Evolutionary conservation across 2,797 vertebrate species (phyloP).

Genomic region (Siniperca scherzeri): DNA sequence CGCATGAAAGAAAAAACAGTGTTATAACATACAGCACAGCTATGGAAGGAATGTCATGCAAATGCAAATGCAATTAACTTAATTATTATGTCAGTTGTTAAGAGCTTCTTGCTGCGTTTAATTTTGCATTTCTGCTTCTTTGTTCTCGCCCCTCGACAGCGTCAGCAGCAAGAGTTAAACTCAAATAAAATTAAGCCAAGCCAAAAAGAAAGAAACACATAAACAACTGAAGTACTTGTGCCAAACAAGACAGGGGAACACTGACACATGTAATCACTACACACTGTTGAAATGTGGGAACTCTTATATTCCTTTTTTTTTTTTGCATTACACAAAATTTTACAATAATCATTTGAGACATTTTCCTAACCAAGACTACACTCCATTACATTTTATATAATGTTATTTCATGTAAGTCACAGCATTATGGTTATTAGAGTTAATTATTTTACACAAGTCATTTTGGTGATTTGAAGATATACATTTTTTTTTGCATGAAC

Average conservation of each 20-base stretch:
- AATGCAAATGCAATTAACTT: too few species aligned
- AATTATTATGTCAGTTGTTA: not conserved
- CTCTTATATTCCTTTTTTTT: not conserved
- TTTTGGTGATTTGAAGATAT: not conserved
- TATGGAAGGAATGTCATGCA: too few species aligned
- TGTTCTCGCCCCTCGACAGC: not conserved
- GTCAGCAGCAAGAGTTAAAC: not conserved
- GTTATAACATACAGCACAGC: too few species aligned
- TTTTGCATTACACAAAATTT: not conserved
- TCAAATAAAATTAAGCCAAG: not conserved
- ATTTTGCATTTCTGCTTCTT: not conserved
- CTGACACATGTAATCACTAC: not conserved
- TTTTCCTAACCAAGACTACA: not conserved
- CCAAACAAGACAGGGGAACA: not conserved
- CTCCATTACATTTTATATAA: not conserved
- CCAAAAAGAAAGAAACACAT: not conserved
- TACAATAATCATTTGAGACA: not conserved
- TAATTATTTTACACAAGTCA: not conserved
- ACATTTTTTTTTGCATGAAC: not conserved
- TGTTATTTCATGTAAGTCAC: too few species aligned
- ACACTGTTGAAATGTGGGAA: not conserved
- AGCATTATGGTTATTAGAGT: not conserved
- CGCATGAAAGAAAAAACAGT: too few species aligned
- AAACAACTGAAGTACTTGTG: not conserved
- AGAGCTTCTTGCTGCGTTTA: not conserved